A percentile compares a stretch with the other conserved stretches of the same genome.
Conservation (phyloP, 1,140 invertebrate species). For the Chironomus striatipennis region DNA sequence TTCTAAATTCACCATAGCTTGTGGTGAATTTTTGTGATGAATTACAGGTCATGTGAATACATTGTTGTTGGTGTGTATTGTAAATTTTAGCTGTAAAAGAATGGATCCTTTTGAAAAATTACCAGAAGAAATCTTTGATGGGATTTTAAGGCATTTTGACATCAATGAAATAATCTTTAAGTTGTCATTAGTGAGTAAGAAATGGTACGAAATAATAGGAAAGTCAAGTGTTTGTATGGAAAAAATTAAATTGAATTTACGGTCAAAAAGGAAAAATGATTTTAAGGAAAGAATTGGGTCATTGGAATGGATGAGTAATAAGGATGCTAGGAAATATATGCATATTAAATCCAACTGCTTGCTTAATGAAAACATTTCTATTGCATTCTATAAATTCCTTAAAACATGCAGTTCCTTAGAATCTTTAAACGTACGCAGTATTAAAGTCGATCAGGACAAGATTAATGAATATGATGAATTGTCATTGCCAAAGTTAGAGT, state of each 20-base stretch:
- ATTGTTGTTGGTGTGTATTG: neutral
- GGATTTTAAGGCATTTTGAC: neutral
- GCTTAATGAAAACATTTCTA: neutral
- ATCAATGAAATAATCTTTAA: neutral
- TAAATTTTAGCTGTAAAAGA: neutral
- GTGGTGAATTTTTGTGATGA: neutral
- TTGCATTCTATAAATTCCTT: neutral
- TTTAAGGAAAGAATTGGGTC: neutral
- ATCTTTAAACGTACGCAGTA: neutral
- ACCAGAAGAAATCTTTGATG: neutral
- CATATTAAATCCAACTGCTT: neutral
- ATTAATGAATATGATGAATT: neutral
- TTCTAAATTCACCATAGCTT: neutral
- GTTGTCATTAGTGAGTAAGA: neutral
- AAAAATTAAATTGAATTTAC: constrained; percentile 15
- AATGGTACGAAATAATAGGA: neutral
- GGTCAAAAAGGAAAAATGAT: neutral
- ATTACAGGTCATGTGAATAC: neutral
- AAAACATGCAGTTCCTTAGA: neutral
- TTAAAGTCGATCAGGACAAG: neutral
- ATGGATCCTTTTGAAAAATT: constrained; percentile 3
- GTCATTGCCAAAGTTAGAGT: neutral
- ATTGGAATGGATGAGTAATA: neutral
- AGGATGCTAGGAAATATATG: neutral
- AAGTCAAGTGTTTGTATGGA: neutral